A percentile compares a stretch with the other conserved stretches of the same genome.
Conservation (phyloP, 1,140 invertebrate genomes). For the Caenorhabditis briggsae region DNA sequence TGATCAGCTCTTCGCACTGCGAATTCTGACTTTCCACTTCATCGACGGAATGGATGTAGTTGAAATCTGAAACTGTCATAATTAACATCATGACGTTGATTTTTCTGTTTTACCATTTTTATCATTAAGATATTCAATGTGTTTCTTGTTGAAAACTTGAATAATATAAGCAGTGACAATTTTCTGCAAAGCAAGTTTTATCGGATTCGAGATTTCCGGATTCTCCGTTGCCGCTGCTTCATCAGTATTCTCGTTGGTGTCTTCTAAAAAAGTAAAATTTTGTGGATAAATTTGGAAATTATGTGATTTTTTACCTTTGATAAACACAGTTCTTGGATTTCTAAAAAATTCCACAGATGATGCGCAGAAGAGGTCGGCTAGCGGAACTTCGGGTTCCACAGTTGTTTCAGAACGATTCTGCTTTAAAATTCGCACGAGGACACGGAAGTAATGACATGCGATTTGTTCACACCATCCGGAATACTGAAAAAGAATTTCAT, state of each 20-base stretch:
- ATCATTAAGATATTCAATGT: background rate
- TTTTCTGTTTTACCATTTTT: background rate
- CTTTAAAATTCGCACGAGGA: conserved; percentile 64
- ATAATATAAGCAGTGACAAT: background rate
- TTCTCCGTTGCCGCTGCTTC: background rate
- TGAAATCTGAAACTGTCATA: background rate
- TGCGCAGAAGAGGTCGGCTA: conserved; percentile 66
- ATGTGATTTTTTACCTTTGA: conserved; percentile 47
- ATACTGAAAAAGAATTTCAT: conserved; percentile 67
- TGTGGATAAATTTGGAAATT: background rate
- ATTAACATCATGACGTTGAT: too few species aligned
- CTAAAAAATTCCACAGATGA: conserved; percentile 57
- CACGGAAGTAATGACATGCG: conserved; percentile 59
- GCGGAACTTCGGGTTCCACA: conserved; percentile 66
- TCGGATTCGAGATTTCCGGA: background rate
- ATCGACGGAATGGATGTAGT: background rate
- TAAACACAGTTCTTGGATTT: background rate
- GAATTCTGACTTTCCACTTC: background rate
- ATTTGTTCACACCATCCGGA: conserved; percentile 71
- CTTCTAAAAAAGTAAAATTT: background rate
- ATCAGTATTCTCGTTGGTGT: background rate
- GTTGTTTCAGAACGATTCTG: conserved; percentile 67
- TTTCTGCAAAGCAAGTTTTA: background rate
- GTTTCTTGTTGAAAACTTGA: background rate
- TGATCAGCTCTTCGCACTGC: conserved; percentile 31